Percentiles rank a stretch among this genome's conserved stretches.
These are phyloP conservation scores for Drosophila tanythrix DNA, from an alignment of 2,888 invertebrate species.

Conservation along the genomic window DNA sequence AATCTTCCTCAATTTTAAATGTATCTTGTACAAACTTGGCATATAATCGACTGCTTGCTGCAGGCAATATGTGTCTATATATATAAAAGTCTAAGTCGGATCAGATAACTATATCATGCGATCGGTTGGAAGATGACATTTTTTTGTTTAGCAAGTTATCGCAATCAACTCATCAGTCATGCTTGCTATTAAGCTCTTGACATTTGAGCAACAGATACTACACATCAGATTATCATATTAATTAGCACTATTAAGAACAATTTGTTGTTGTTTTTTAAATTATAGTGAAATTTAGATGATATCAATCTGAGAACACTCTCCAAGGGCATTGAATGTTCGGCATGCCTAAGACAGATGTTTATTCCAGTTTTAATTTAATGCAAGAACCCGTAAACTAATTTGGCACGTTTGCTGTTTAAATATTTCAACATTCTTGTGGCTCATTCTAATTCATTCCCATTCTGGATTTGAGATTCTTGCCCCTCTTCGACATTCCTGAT, in stretches of 20 bases:
- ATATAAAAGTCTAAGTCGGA: background rate
- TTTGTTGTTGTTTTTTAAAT: background rate
- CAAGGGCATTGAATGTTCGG: background rate
- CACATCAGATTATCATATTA: background rate
- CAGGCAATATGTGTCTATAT: background rate
- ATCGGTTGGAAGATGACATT: background rate
- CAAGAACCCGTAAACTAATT: background rate
- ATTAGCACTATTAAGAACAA: background rate
- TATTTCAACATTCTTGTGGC: background rate
- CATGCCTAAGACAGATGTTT: background rate
- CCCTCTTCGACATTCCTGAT: background rate
- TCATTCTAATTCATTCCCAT: background rate
- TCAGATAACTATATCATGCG: background rate
- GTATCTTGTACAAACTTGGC: background rate
- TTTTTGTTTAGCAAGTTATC: background rate
- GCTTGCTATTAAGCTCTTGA: background rate
- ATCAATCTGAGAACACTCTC: background rate
- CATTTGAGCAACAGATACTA: background rate
- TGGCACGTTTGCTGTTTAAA: background rate
- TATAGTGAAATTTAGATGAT: background rate
- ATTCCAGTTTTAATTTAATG: background rate
- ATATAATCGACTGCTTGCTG: background rate
- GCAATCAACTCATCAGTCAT: accelerated
- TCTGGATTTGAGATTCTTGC: background rate
- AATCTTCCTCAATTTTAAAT: background rate